A percentile compares a stretch with the other conserved stretches of the same genome.
phyloP scores from a whole-genome alignment of 2,797 vertebrate species.

The Gorsachius magnificus region DNA sequence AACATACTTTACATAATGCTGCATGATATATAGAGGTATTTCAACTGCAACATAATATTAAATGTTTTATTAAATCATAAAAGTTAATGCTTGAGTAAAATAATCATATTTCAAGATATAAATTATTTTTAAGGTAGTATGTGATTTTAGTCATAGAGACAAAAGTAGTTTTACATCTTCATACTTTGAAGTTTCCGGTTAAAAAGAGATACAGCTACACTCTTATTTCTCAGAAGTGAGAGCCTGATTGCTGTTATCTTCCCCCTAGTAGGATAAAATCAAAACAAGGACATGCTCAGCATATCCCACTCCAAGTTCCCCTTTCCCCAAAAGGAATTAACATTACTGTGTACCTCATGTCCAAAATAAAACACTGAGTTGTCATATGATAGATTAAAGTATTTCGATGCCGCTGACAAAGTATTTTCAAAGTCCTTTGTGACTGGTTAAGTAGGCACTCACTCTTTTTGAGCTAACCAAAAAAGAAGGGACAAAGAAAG shows the following conservation, averaged over 20 bases:
- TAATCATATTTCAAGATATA: neutral
- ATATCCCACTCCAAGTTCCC: neutral
- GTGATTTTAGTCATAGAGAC: neutral
- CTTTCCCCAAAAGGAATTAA: neutral
- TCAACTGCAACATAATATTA: neutral
- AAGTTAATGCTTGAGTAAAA: neutral
- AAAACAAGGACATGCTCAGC: neutral
- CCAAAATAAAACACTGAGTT: neutral
- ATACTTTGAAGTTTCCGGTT: neutral
- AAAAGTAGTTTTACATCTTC: neutral
- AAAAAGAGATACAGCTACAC: neutral
- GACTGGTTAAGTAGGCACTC: neutral
- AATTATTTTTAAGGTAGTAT: neutral
- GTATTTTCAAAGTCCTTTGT: neutral
- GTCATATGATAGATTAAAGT: neutral
- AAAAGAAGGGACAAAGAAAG: neutral
- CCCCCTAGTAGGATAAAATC: neutral
- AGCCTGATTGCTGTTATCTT: neutral
- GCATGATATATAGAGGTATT: neutral
- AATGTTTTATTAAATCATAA: neutral
- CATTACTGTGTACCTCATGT: neutral
- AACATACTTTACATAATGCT: neutral
- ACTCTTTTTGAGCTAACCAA: neutral
- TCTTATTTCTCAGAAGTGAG: neutral
- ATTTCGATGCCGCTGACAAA: neutral